A percentile compares a stretch with the other conserved stretches of the same genome.
Conservation (phyloP, 2,797 vertebrate species). For the Rousettus madagascariensis region DNA sequence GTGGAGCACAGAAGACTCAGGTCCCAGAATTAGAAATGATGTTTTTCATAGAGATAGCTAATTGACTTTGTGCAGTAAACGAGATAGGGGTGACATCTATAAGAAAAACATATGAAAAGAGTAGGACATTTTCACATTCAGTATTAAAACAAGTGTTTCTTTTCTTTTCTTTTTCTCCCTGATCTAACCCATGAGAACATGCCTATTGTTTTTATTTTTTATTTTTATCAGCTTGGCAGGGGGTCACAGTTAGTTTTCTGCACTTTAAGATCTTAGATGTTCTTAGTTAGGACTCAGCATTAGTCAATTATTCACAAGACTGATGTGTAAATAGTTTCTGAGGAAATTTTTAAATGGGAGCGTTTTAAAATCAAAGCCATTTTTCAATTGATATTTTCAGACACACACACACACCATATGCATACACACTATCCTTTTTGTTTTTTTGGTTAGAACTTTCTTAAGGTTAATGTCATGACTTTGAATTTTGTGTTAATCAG, state of each 20-base stretch:
- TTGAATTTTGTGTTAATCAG: not conserved
- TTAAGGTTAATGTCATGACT: not conserved
- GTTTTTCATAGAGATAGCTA: not conserved
- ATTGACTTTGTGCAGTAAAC: not conserved
- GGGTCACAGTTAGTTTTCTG: not conserved
- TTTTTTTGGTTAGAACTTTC: not conserved
- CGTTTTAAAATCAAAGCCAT: not conserved
- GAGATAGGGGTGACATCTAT: not conserved
- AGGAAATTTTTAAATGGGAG: not conserved
- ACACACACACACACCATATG: not conserved
- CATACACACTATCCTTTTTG: not conserved
- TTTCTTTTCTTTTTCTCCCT: not conserved
- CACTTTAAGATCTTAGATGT: slow-evolving; percentile 14
- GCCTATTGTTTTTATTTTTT: not conserved
- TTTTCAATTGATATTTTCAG: not conserved
- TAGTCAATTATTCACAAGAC: not conserved
- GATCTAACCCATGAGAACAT: not conserved
- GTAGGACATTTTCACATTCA: not conserved
- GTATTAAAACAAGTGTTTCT: not conserved
- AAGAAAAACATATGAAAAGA: not conserved
- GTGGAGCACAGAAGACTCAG: not conserved
- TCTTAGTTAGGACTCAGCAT: not conserved
- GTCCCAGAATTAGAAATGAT: not conserved
- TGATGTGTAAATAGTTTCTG: not conserved
- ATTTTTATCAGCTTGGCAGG: not conserved